These are phyloP conservation scores for Samia ricini DNA, from an alignment of 1,140 invertebrate genomes.

Conservation along the genomic window DNA sequence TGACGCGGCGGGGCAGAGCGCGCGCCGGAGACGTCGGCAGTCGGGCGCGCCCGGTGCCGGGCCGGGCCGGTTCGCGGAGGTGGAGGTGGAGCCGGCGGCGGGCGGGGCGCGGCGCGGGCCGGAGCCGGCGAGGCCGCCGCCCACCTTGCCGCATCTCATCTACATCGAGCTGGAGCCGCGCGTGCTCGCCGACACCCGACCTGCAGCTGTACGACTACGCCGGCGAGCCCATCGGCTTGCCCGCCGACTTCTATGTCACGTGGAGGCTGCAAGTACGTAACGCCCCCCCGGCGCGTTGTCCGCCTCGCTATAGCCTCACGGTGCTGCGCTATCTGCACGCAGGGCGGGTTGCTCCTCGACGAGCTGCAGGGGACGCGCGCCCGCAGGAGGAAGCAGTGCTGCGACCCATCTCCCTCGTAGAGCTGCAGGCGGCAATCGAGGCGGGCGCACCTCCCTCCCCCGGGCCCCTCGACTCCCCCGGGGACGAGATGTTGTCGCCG, in stretches of 20 bases:
- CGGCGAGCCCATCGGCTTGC: constrained; percentile 56
- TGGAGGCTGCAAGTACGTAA: constrained; percentile 45
- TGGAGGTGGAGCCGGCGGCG: constrained; percentile 42
- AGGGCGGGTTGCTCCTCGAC: constrained; percentile 47
- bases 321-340: neutral
- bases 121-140: constrained; percentile 39
- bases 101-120: constrained; percentile 18
- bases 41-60: constrained; percentile 10
- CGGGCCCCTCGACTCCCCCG: constrained; percentile 15
- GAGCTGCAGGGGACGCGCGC: constrained; percentile 29
- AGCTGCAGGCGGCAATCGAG: constrained; percentile 45
- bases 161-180: constrained; percentile 65
- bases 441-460: constrained; percentile 40
- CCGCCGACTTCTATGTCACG: constrained; percentile 58
- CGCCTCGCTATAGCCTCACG: neutral
- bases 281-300: neutral
- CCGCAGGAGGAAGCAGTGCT: neutral
- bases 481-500: constrained; percentile 14
- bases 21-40: constrained; percentile 18
- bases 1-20: constrained; percentile 7
- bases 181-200: constrained; percentile 36
- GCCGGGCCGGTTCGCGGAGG: constrained; percentile 35
- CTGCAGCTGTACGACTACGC: constrained; percentile 52
- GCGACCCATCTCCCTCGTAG: constrained; percentile 32
- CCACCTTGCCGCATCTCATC: constrained; percentile 52